Base-by-base conservation (phyloP, 2,113 vertebrate species). In the Trogon melanurus region DNA sequence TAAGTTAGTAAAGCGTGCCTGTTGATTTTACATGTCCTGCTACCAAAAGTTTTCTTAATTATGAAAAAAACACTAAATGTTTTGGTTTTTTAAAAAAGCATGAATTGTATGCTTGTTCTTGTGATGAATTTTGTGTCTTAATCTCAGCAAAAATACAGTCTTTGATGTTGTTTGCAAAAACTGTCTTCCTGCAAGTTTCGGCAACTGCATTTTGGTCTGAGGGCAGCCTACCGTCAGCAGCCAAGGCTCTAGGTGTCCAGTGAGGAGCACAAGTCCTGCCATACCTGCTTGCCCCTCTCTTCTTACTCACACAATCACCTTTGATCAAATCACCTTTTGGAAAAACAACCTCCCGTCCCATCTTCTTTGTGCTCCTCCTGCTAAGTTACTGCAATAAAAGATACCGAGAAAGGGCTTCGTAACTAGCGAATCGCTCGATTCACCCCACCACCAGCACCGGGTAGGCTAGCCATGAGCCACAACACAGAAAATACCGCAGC, bases 211-310 rank as follows among this genome's bases (percentile, higher is more conserved):
- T 76, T 73, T 65, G 36, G 17, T 36, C 65, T 57, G 60, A 73
- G 64, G 0, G 0, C 26, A 56, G 80, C 38, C 34, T 69, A 44
- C 27, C 2, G 0, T 26, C 67, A 71, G 38, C 38, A 85, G 16
- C n/a, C 0, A 0, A 79, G 38, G 38, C 10, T 88, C 66, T 54
- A 38, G 4, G 8, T 4, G 1, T 38, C 16, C 74, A 79, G 23
- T 1, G 5, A 88, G 60, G 34, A 81, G 20, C 26, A n/a, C 13
- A 34, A 36, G 16, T 70, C 67, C 70, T 69, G 30, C 50, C 8
- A 1, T 50, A 51, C 16, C 56, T 78, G 51, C 34, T 86, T 19
- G 29, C 10, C 10, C 16, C 57, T 64, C 29, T 50, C n/a, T 29
- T 48, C 41, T 69, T 4, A 1, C 25, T 73, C 61, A 66, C 53